A percentile compares a stretch with the other conserved stretches of the same genome.
Conservation (phyloP, 2,113 vertebrate genomes). For the Sarotherodon lohbergeri region DNA sequence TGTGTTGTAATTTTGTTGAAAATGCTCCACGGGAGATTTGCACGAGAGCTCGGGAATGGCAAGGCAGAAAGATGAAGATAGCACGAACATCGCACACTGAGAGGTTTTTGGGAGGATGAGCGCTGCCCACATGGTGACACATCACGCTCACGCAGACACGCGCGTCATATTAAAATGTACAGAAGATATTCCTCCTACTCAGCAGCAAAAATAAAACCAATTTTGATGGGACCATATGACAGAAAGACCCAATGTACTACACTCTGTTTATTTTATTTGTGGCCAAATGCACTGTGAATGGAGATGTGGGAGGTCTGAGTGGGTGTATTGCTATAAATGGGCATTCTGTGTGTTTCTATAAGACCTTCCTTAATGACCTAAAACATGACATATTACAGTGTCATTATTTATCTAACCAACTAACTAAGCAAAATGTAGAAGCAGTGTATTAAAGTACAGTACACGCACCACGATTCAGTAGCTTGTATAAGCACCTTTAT, state of each 20-base stretch:
- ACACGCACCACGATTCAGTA: background rate
- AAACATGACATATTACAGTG: background rate
- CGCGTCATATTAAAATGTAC: background rate
- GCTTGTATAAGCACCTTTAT: background rate
- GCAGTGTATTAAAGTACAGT: background rate
- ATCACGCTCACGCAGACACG: background rate
- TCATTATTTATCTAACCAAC: background rate
- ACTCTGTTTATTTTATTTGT: background rate
- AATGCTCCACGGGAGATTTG: background rate
- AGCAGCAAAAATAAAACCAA: conserved; percentile 2
- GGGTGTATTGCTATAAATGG: background rate
- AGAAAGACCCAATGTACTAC: conserved; percentile 3
- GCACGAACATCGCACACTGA: background rate
- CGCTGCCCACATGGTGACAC: conserved; percentile 28
- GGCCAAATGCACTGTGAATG: background rate
- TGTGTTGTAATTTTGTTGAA: background rate
- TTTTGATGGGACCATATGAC: conserved; percentile 1
- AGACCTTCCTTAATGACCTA: background rate
- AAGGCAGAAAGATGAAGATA: background rate
- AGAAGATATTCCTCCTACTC: conserved; percentile 34
- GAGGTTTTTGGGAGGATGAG: background rate
- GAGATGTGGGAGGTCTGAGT: background rate
- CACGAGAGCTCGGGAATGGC: background rate
- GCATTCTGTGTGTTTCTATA: background rate
- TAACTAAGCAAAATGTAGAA: background rate